Conservation (phyloP, 2,113 vertebrate genomes). For the Tupaia tana region DNA sequence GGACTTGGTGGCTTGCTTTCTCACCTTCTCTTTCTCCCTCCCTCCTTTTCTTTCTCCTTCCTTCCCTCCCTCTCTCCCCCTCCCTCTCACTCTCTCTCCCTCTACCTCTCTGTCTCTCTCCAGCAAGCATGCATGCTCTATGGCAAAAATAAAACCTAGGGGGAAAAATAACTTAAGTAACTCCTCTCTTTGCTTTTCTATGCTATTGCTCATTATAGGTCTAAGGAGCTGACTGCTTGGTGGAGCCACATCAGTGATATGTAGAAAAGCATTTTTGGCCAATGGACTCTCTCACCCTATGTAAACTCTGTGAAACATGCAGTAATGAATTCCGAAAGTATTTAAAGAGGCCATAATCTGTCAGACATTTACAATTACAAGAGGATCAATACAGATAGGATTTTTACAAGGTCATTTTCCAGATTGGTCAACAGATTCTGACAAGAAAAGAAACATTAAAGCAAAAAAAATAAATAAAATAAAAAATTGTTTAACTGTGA, state of each 20-base stretch:
- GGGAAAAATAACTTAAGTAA: background rate
- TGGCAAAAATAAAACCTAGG: no score
- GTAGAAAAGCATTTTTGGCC: slow-evolving; percentile 40
- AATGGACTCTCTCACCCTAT: background rate
- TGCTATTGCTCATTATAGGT: background rate
- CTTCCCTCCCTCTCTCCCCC: no score
- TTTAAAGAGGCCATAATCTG: slow-evolving; percentile 72
- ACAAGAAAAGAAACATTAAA: slow-evolving; percentile 74
- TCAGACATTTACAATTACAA: slow-evolving; percentile 80
- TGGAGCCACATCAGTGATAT: background rate
- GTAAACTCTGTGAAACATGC: slow-evolving; percentile 34
- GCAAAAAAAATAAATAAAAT: slow-evolving; percentile 77
- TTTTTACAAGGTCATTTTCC: slow-evolving; percentile 75
- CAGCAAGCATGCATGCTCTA: no score
- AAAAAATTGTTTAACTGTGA: slow-evolving; percentile 61
- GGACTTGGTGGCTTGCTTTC: no score
- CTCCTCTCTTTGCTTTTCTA: slow-evolving; percentile 4
- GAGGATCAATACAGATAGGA: slow-evolving; percentile 76
- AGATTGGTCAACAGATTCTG: slow-evolving; percentile 42
- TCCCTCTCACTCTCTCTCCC: no score
- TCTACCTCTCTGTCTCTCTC: no score
- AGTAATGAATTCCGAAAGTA: slow-evolving; percentile 53
- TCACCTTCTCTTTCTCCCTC: no score
- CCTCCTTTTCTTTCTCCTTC: no score
- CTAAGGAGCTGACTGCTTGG: slow-evolving; percentile 44